Evolutionary conservation across 2,113 vertebrate species (phyloP), one percentile per base, ranked within the genome.

Genomic region (Channa argus): DNA sequence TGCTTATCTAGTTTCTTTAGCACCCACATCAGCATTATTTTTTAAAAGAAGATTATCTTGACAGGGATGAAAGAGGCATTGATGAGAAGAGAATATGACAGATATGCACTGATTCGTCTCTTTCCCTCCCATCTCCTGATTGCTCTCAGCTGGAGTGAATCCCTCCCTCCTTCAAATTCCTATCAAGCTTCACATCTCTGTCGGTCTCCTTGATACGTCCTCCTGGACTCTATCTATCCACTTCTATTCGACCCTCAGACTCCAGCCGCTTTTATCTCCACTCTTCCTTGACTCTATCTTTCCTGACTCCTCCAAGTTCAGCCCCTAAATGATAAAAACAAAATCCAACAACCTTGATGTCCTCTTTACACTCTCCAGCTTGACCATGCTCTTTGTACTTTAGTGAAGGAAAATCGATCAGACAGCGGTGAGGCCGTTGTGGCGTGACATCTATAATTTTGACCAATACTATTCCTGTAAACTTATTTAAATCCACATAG

Each of bases 181-280:
- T 79, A 90, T 89, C 87, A 74, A 15, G 62, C 59, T 54, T 53
- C 51, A 64, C 77, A 85, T 88, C 88, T 78, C 68, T 6, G 60
- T 51, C 68, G 55, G 78, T 83, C 88, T 85, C 77, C 79, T 71
- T 85, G 77, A 87, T 81, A 77, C 62, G 76, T 89, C 90, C 90
- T 82, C 77, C 74, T 77, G 75, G 84, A 88, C 63, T 72, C 82
- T 55, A 71, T 86, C 83, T 70, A 83, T 79, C 86, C 88, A 78
- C 85, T 87, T 77, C 74, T 63, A 62, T 55, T 46, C 71, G 71
- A 56, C 72, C 67, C 67, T 83, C 65, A 86, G 62, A 85, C 84
- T 83, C 72, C 63, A 49, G 74, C 62, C 15, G 4, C 72, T 88
- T 90, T 89, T 84, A 89, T 87, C 85, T 87, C 56, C 41, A 8